These are phyloP conservation scores for Cliona cf. orientalis DNA, from an alignment of 37 sponge, comb jelly and placozoan genomes.

Conservation along the genomic window DNA sequence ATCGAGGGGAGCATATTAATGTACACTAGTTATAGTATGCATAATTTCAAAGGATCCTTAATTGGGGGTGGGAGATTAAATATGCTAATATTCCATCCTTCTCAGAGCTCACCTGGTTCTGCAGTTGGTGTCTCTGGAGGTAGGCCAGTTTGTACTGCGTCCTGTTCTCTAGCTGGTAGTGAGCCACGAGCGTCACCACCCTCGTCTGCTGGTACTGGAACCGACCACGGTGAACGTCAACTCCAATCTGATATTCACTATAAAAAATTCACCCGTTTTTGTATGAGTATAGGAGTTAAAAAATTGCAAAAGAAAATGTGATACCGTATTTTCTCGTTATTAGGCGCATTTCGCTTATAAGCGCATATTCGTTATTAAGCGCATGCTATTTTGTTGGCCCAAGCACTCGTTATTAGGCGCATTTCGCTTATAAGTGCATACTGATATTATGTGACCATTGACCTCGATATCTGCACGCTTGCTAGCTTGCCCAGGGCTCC, in stretches of 20 bases:
- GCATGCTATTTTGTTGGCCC: too few species aligned
- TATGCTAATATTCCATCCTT: background rate
- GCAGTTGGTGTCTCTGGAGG: conserved; percentile 68
- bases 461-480: too few species aligned
- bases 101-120: conserved; percentile 26
- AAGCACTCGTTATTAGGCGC: too few species aligned
- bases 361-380: too few species aligned
- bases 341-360: too few species aligned
- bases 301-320: too few species aligned
- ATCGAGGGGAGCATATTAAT: background rate
- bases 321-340: too few species aligned
- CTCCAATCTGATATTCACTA: conserved; percentile 87
- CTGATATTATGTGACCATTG: too few species aligned
- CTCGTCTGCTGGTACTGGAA: conserved; percentile 54
- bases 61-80: background rate
- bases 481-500: too few species aligned
- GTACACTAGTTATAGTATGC: background rate
- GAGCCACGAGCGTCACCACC: conserved; percentile 84
- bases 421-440: too few species aligned
- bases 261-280: background rate
- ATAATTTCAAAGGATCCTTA: background rate
- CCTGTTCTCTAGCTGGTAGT: conserved; percentile 85
- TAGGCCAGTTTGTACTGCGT: conserved; percentile 74
- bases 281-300: too few species aligned
- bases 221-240: conserved; percentile 68